Evolutionary conservation across 2,113 vertebrate genomes (phyloP).

Genomic region (Empidonax traillii): DNA sequence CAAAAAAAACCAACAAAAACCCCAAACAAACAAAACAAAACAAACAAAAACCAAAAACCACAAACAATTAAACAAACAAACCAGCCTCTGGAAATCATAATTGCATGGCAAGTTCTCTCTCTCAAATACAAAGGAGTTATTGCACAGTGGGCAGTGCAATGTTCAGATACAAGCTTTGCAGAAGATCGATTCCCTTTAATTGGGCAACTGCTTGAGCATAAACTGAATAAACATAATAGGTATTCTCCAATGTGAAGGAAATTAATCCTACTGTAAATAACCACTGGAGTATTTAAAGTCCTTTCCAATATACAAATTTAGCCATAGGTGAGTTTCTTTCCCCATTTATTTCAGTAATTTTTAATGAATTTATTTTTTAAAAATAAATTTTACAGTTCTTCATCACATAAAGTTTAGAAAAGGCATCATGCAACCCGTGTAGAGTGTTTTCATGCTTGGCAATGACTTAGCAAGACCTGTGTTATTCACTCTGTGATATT

Average conservation of each 20-base stretch:
- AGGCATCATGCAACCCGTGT: not conserved
- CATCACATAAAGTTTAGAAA: not conserved
- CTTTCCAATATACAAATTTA: not conserved
- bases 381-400: not conserved
- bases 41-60: too few relatives aligned
- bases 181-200: slow-evolving; percentile 60
- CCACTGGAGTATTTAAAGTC: slow-evolving; percentile 21
- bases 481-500: not conserved
- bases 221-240: slow-evolving; percentile 47
- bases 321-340: not conserved
- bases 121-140: not conserved
- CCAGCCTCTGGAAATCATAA: not conserved
- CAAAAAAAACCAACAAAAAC: not conserved
- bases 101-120: not conserved
- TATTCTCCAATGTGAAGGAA: slow-evolving; percentile 48
- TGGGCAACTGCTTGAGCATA: slow-evolving; percentile 49
- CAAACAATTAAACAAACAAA: too few relatives aligned
- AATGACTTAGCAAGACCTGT: not conserved
- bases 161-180: slow-evolving; percentile 1
- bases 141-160: not conserved
- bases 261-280: slow-evolving; percentile 66
- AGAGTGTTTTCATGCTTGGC: not conserved
- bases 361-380: not conserved
- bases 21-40: too few relatives aligned
- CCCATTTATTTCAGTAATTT: not conserved